phyloP scores from a whole-genome alignment of 2,888 invertebrate species.

The Strigamia transsilvanica region DNA sequence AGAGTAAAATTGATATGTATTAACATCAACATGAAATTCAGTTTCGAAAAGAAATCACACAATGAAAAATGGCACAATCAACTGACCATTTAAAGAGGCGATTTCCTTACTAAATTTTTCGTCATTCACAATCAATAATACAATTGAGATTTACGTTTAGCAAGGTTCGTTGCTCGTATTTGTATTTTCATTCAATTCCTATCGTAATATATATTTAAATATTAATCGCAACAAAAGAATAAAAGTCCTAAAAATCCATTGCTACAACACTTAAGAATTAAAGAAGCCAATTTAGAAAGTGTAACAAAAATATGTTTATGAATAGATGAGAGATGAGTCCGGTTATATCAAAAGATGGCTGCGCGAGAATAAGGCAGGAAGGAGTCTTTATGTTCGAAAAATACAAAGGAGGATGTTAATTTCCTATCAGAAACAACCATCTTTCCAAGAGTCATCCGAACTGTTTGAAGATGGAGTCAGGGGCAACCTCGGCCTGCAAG shows the following conservation, averaged over 20 bases:
- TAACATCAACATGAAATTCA: background rate
- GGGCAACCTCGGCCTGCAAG: constrained; percentile 5
- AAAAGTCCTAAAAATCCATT: too few relatives aligned
- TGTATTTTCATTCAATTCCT: too few relatives aligned
- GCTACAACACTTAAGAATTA: background rate
- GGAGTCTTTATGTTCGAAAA: background rate
- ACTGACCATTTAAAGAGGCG: background rate
- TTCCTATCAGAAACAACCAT: constrained; percentile 55
- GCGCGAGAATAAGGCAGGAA: constrained; percentile 38
- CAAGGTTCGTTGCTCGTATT: background rate
- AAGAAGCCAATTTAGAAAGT: constrained; percentile 26
- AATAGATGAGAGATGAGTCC: constrained; percentile 9
- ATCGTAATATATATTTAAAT: too few relatives aligned
- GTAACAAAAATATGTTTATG: constrained; percentile 1
- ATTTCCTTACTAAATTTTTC: background rate
- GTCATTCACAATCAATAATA: background rate
- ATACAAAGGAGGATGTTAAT: constrained; percentile 14
- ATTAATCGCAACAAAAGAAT: too few relatives aligned
- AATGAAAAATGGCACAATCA: background rate
- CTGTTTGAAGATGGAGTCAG: constrained; percentile 43
- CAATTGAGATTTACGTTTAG: background rate
- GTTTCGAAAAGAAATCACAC: background rate
- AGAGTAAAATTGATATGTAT: constrained; percentile 1
- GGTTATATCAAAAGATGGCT: constrained; percentile 28
- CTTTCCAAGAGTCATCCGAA: constrained; percentile 56